Percentiles rank a stretch among this genome's conserved stretches.
Conservation (phyloP, 2,888 invertebrate genomes). For the Pecten maximus region DNA sequence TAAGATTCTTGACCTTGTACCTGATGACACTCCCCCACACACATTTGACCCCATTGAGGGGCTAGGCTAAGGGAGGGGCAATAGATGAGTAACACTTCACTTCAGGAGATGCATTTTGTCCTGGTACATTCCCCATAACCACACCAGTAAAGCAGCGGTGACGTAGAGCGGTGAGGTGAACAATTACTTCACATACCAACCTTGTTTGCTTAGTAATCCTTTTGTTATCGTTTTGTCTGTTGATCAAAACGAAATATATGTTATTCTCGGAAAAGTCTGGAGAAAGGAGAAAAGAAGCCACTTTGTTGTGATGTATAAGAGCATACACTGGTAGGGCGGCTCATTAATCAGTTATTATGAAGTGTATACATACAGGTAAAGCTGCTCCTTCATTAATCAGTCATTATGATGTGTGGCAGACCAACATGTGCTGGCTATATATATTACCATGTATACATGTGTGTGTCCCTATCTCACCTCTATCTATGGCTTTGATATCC, state of each 20-base stretch:
- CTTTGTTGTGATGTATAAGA: neutral
- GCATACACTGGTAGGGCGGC: neutral
- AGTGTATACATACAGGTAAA: neutral
- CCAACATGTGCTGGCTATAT: neutral
- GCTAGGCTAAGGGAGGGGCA: neutral
- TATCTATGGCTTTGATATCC: neutral
- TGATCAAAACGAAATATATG: neutral
- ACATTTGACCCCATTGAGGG: neutral
- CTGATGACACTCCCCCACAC: neutral
- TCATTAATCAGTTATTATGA: constrained; percentile 26
- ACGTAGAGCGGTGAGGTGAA: neutral
- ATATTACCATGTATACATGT: neutral
- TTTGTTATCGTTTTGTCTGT: neutral
- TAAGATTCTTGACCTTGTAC: constrained; percentile 23
- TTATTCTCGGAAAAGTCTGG: neutral
- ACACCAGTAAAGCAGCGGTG: neutral
- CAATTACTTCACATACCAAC: neutral
- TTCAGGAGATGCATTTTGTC: neutral
- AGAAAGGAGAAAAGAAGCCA: neutral
- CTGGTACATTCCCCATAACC: neutral
- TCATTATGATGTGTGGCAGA: constrained; percentile 14
- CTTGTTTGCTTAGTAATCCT: neutral
- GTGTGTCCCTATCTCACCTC: neutral
- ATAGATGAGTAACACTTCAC: neutral
- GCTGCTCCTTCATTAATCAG: constrained; percentile 12